These are phyloP conservation scores for Bombyx mori DNA, from an alignment of 1,140 invertebrate genomes.

Conservation along the genomic window DNA sequence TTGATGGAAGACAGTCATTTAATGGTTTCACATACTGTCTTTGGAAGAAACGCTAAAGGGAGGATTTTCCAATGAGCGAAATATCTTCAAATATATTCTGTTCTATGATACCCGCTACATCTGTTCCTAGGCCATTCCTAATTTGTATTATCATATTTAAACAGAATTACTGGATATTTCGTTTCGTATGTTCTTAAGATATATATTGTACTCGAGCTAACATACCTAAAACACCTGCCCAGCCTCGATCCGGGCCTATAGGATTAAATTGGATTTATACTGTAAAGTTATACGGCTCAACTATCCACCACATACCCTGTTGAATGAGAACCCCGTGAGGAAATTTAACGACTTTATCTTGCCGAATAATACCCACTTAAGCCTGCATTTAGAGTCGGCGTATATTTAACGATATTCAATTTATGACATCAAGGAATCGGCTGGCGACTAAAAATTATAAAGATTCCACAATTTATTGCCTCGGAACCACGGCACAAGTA, in stretches of 20 bases:
- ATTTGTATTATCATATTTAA: no score
- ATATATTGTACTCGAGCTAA: no score
- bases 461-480: constrained; percentile 66
- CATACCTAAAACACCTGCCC: no score
- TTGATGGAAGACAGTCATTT: no score
- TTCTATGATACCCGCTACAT: no score
- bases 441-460: constrained; percentile 61
- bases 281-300: constrained; percentile 52
- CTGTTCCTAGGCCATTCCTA: no score
- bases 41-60: no score
- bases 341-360: constrained; percentile 61
- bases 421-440: constrained; percentile 59
- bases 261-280: constrained; percentile 38
- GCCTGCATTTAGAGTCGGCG: constrained; percentile 37
- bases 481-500: constrained; percentile 24
- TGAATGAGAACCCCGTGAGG: constrained; percentile 23
- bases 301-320: constrained; percentile 33
- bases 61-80: no score
- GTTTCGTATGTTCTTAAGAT: no score
- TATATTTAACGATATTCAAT: constrained; percentile 68
- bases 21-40: no score
- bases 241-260: constrained; percentile 13
- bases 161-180: no score
- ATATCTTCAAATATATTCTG: no score
- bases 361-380: constrained; percentile 56